Evolutionary conservation across 2,113 vertebrate species (phyloP).

Genomic region (Pungitius pungitius): DNA sequence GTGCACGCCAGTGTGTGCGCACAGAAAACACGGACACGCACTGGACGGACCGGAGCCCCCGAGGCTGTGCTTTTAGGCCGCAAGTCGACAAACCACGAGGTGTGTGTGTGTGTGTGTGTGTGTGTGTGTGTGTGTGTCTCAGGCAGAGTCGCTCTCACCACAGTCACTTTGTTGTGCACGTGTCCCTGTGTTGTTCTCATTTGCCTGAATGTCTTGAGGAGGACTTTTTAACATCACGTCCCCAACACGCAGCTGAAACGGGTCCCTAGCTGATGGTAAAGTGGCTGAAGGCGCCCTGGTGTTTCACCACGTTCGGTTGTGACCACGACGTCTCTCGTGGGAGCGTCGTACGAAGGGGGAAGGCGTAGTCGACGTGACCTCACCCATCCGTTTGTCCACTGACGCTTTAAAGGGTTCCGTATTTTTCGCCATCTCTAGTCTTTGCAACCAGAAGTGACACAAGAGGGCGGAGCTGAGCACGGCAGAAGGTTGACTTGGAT

Average conservation of each 20-base stretch:
- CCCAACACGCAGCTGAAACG: neutral
- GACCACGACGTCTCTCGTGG: no score
- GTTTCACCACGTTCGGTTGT: neutral
- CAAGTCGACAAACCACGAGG: constrained; percentile 26
- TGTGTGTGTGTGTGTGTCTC: constrained; percentile 36
- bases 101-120: neutral
- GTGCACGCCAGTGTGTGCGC: constrained; percentile 61
- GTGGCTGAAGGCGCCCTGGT: neutral
- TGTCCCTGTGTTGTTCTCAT: constrained; percentile 56
- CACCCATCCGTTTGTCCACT: no score
- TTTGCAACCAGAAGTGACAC: neutral
- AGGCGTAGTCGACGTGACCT: no score
- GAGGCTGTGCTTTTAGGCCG: constrained; percentile 42
- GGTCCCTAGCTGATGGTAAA: constrained; percentile 9
- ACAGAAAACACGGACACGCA: constrained; percentile 50
- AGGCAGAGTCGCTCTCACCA: constrained; percentile 36
- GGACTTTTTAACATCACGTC: constrained; percentile 2
- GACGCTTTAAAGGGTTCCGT: no score
- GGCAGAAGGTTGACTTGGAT: neutral
- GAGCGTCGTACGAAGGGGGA: no score
- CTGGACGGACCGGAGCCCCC: constrained; percentile 39
- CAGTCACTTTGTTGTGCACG: constrained; percentile 51
- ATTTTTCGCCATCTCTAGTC: no score
- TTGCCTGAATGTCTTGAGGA: constrained; percentile 40
- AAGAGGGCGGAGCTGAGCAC: neutral